phyloP scores from a whole-genome alignment of 2,113 vertebrate genomes.

The Catagonus wagneri region DNA sequence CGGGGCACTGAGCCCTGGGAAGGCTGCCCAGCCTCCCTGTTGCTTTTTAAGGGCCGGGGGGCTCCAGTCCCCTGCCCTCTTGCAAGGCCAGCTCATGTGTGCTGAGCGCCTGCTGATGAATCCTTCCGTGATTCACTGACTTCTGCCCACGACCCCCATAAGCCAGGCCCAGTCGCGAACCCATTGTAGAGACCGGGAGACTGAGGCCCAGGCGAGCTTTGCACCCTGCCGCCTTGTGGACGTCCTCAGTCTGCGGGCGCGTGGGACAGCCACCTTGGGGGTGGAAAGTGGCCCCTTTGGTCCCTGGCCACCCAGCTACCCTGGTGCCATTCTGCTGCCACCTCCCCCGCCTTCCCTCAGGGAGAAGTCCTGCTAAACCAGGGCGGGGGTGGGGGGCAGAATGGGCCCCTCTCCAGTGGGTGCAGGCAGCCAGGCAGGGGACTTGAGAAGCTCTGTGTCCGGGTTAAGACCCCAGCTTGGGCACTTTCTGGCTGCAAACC shows the following conservation, averaged over 20 bases:
- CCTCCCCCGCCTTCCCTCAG: not conserved
- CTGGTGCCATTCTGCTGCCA: accelerated
- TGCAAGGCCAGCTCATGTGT: accelerated
- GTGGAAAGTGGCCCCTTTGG: not conserved
- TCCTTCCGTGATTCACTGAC: not conserved
- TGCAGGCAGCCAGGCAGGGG: not conserved
- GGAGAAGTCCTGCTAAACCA: not conserved
- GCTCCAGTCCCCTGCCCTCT: accelerated
- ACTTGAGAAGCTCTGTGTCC: not conserved
- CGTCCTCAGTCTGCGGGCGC: not conserved
- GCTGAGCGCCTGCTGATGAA: accelerated
- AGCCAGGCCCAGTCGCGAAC: too few relatives aligned
- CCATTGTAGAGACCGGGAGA: not conserved
- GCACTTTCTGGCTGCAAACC: not conserved
- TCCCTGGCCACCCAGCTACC: not conserved
- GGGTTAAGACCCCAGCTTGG: too few relatives aligned
- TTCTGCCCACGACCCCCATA: accelerated
- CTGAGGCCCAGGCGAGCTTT: not conserved
- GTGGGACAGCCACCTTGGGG: not conserved
- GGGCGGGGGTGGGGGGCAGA: not conserved
- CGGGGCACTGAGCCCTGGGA: accelerated
- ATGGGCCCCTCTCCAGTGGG: not conserved
- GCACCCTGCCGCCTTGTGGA: not conserved
- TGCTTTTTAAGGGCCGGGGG: not conserved
- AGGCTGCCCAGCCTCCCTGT: not conserved